phyloP scores from a whole-genome alignment of 1,140 invertebrate genomes.

The Gryon sp. region DNA sequence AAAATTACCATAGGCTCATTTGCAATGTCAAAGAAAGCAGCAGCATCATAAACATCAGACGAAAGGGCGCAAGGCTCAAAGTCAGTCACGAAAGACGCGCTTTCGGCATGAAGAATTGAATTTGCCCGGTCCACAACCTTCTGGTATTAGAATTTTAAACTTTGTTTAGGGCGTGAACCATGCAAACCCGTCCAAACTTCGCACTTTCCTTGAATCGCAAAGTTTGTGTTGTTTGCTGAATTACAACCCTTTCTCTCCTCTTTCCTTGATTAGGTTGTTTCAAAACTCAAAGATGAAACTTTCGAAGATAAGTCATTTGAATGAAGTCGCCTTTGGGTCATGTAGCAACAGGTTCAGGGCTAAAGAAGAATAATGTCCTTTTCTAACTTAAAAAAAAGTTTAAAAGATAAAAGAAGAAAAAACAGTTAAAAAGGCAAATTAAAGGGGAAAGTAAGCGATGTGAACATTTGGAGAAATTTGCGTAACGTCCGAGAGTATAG shows the following conservation, averaged over 20 bases:
- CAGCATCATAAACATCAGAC: slow-evolving; percentile 3
- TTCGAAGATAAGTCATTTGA: slow-evolving; percentile 8
- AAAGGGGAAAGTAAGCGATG: background rate
- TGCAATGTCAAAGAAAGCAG: slow-evolving; percentile 23
- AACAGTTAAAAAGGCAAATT: too few species aligned
- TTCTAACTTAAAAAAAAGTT: background rate
- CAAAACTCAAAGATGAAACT: slow-evolving; percentile 15
- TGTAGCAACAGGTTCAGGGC: slow-evolving; percentile 29
- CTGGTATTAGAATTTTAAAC: slow-evolving; percentile 65
- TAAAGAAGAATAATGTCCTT: background rate
- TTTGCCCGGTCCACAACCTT: slow-evolving; percentile 15
- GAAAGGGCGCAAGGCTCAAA: slow-evolving; percentile 20
- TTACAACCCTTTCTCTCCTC: too few species aligned
- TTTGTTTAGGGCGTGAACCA: slow-evolving; percentile 53
- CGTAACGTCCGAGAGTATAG: background rate
- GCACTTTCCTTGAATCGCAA: slow-evolving; percentile 5
- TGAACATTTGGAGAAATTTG: background rate
- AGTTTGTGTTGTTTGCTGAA: slow-evolving; percentile 11
- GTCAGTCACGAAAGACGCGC: slow-evolving; percentile 44
- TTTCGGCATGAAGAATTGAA: slow-evolving; percentile 34
- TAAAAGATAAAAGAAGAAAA: background rate
- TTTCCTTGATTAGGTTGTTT: background rate
- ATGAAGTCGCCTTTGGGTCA: slow-evolving; percentile 11
- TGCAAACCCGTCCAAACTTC: slow-evolving; percentile 19
- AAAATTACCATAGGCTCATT: too few species aligned